A percentile compares a stretch with the other conserved stretches of the same genome.
phyloP scores from a whole-genome alignment of 1,140 invertebrate species.

The Drosophila kanapiae region DNA sequence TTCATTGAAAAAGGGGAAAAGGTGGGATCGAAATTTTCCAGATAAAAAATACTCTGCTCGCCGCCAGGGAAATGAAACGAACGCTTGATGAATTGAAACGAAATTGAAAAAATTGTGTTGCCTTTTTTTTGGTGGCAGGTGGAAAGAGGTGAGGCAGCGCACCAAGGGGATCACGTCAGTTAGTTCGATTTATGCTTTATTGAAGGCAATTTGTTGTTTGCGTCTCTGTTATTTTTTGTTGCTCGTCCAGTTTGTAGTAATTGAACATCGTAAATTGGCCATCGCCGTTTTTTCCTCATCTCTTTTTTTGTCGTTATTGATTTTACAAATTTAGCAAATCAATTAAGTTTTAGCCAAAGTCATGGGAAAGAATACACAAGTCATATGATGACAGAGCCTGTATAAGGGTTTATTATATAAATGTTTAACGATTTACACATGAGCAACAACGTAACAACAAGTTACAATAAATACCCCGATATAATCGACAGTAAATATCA shows the following conservation, averaged over 20 bases:
- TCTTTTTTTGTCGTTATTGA: slow-evolving; percentile 33
- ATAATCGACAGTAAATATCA: slow-evolving; percentile 49
- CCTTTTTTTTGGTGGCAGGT: slow-evolving; percentile 1
- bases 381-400: slow-evolving; percentile 15
- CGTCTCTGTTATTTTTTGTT: slow-evolving; percentile 31
- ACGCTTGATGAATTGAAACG: slow-evolving; percentile 66
- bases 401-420: slow-evolving; percentile 26
- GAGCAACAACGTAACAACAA: slow-evolving; percentile 21
- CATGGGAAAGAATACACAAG: slow-evolving; percentile 38
- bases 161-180: slow-evolving; percentile 5
- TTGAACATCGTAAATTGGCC: slow-evolving; percentile 67
- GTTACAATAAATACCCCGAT: slow-evolving; percentile 27
- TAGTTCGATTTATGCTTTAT: slow-evolving; percentile 73
- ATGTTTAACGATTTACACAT: slow-evolving; percentile 25
- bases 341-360: slow-evolving; percentile 35
- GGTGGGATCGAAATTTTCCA: slow-evolving; percentile 16
- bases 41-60: slow-evolving; percentile 8
- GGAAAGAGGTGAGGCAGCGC: not conserved
- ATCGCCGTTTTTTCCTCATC: slow-evolving; percentile 9
- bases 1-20: slow-evolving; percentile 3
- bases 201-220: slow-evolving; percentile 69
- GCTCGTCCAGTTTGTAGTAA: slow-evolving; percentile 49
- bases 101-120: slow-evolving; percentile 61
- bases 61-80: slow-evolving; percentile 35
- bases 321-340: slow-evolving; percentile 46